Evolutionary conservation across 2,797 vertebrate species (phyloP).

Genomic region (Caiman crocodilus): DNA sequence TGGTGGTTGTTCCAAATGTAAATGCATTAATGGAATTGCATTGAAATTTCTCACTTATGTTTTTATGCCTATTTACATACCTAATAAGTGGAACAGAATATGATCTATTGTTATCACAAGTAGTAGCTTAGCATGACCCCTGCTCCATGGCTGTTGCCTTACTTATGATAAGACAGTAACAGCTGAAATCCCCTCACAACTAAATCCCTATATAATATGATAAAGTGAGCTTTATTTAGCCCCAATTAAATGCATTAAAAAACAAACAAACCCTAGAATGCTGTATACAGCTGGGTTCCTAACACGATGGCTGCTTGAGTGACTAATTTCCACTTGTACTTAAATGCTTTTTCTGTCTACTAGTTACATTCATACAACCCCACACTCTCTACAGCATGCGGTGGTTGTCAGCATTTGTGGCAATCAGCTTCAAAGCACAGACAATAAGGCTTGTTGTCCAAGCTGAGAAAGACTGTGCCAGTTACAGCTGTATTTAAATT

Average conservation of each 20-base stretch:
- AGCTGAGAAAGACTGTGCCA: neutral
- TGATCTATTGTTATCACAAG: no score
- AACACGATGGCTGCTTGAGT: neutral
- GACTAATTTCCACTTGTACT: neutral
- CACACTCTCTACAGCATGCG: neutral
- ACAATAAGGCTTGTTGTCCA: rapidly evolving
- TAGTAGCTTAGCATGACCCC: neutral
- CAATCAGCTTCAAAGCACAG: rapidly evolving
- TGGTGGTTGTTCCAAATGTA: no score
- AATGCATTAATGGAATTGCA: no score
- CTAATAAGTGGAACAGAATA: no score
- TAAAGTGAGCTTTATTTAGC: neutral
- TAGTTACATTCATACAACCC: no score
- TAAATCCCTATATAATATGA: neutral
- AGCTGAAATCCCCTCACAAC: rapidly evolving
- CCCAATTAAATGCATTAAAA: neutral
- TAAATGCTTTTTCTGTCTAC: neutral
- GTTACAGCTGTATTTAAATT: conserved; percentile 1
- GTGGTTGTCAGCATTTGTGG: neutral
- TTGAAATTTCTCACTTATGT: no score
- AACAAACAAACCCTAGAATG: neutral
- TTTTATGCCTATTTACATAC: no score
- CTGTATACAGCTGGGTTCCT: neutral
- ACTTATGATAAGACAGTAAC: neutral
- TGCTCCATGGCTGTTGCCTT: neutral